These are phyloP conservation scores for Tenthredo scrophulariae DNA, from an alignment of 2,888 invertebrate genomes.

Conservation along the genomic window DNA sequence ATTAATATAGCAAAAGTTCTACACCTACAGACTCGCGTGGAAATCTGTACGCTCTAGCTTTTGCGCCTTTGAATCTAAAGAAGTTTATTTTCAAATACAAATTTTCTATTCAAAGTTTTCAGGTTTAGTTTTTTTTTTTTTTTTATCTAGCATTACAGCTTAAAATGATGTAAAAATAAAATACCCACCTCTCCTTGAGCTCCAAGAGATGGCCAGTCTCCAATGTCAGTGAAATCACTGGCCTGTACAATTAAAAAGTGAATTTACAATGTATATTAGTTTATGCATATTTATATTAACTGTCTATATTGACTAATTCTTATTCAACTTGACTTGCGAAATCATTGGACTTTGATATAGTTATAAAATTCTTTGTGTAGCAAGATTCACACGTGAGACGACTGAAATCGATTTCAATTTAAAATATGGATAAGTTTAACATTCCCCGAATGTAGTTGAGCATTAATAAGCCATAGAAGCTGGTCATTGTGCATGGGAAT, in stretches of 20 bases:
- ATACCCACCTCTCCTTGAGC: slow-evolving; percentile 81
- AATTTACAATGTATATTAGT: not conserved
- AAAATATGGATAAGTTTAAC: not conserved
- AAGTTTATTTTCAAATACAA: not conserved
- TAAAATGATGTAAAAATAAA: slow-evolving; percentile 58
- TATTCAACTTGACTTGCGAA: not conserved
- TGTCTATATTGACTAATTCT: not conserved
- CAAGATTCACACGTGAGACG: not conserved
- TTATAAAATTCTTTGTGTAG: not conserved
- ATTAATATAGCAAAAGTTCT: slow-evolving; percentile 72
- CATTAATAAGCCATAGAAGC: slow-evolving; percentile 20
- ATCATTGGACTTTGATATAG: not conserved
- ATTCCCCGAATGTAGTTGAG: not conserved
- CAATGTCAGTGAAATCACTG: slow-evolving; percentile 92
- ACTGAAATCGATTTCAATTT: not conserved
- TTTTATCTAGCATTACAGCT: slow-evolving; percentile 3
- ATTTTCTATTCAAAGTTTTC: not conserved
- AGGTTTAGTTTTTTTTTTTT: not conserved
- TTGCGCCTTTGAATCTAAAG: slow-evolving; percentile 62
- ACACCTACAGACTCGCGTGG: slow-evolving; percentile 67
- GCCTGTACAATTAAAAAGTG: slow-evolving; percentile 82
- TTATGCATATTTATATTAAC: not conserved
- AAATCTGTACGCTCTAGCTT: slow-evolving; percentile 71
- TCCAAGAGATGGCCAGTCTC: slow-evolving; percentile 95
- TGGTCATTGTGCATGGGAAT: not conserved